These are phyloP conservation scores for Drosophila parabipectinata DNA, from an alignment of 1,140 invertebrate genomes.

Conservation along the genomic window DNA sequence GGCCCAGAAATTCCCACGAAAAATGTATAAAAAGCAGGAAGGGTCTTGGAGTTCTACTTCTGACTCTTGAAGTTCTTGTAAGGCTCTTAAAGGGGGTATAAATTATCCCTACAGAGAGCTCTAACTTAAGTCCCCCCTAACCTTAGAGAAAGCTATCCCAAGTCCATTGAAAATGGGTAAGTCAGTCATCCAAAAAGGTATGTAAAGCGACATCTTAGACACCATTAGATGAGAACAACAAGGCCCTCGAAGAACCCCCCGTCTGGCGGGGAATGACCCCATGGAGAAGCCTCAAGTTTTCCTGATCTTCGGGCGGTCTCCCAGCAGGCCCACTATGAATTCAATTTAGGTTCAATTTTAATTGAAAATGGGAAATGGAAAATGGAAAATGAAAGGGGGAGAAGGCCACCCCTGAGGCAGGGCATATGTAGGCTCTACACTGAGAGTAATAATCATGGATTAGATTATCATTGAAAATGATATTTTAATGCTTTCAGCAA, in stretches of 20 bases:
- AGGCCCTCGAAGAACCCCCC: constrained; percentile 20
- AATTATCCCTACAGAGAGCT: constrained; percentile 9
- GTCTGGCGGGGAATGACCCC: constrained; percentile 19
- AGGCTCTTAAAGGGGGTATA: neutral
- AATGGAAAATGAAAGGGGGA: neutral
- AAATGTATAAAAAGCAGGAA: constrained; percentile 34
- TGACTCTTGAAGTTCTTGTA: neutral
- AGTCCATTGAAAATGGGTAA: constrained; percentile 30
- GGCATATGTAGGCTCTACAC: neutral
- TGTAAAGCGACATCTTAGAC: constrained; percentile 15
- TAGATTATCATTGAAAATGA: no score
- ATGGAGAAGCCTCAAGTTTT: constrained; percentile 25
- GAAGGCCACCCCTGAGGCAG: neutral
- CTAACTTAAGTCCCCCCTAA: no score
- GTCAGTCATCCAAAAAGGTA: constrained; percentile 34
- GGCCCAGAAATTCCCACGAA: constrained; percentile 55
- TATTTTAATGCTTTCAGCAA: neutral
- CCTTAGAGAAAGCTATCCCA: constrained; percentile 13
- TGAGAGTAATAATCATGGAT: neutral
- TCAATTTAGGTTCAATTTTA: constrained; percentile 39
- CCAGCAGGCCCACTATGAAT: constrained; percentile 29
- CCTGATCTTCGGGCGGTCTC: constrained; percentile 25
- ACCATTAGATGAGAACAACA: constrained; percentile 24
- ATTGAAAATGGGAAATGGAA: constrained; percentile 10
- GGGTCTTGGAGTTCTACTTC: neutral